Evolutionary conservation across 2,888 invertebrate genomes (phyloP).

Genomic region (Bombyx huttoni): DNA sequence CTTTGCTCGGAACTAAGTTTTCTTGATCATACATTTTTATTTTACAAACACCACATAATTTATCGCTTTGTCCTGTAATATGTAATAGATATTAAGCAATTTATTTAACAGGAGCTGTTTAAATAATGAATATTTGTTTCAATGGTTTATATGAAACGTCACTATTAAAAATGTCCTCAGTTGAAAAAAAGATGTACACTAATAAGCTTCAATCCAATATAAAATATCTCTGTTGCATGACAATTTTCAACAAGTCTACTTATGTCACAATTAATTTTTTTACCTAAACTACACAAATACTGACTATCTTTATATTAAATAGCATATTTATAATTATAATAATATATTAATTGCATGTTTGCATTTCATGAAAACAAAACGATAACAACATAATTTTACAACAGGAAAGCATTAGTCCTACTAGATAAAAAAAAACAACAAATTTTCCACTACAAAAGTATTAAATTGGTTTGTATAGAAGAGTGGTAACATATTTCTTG

Average conservation of each 20-base stretch:
- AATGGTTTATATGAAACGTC: background rate
- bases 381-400: background rate
- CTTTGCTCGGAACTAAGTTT: too few species aligned
- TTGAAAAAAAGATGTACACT: background rate
- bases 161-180: background rate
- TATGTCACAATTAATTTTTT: background rate
- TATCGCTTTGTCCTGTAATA: too few species aligned
- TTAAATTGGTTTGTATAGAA: constrained; percentile 98
- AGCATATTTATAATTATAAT: constrained; percentile 7
- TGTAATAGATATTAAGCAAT: too few species aligned
- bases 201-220: background rate
- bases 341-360: background rate
- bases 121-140: background rate
- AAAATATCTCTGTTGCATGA: background rate
- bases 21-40: too few species aligned
- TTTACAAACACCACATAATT: too few species aligned
- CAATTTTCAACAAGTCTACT: background rate
- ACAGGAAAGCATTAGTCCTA: background rate
- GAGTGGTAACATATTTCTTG: constrained; percentile 99
- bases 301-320: background rate
- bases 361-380: background rate
- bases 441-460: background rate
- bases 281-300: background rate
- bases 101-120: too few species aligned
- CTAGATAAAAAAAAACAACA: background rate